phyloP scores from a whole-genome alignment of 1,140 invertebrate genomes.

The Bombus vancouverensis region DNA sequence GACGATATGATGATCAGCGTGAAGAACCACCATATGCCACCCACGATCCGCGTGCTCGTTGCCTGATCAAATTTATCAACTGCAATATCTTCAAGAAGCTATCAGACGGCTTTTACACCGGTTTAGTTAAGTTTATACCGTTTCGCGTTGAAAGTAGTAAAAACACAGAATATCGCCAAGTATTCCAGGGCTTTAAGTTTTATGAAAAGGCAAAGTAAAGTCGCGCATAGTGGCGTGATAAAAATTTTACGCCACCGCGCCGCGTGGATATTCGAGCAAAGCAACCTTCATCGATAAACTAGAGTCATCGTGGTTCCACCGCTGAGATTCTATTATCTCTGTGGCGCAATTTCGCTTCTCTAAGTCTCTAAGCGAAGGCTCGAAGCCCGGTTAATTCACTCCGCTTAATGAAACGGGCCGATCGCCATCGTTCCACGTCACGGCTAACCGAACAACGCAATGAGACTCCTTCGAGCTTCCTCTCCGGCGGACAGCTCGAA shows the following conservation, averaged over 20 bases:
- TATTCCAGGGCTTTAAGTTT: neutral
- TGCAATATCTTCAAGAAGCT: neutral
- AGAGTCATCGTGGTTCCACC: neutral
- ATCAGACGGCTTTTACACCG: too few relatives aligned
- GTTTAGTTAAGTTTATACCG: neutral
- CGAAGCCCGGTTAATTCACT: neutral
- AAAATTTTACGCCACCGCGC: neutral
- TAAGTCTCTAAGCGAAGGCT: neutral
- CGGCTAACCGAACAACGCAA: slow-evolving; percentile 1
- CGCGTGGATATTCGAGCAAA: too few relatives aligned
- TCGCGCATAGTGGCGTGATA: too few relatives aligned
- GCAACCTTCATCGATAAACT: neutral
- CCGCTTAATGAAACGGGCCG: slow-evolving; percentile 9
- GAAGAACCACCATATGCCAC: slow-evolving; percentile 95
- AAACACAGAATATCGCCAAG: neutral
- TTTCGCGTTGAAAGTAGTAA: neutral
- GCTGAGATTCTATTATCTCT: slow-evolving; percentile 20
- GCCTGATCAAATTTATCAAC: slow-evolving; percentile 79
- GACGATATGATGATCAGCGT: slow-evolving; percentile 94
- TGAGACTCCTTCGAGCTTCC: neutral
- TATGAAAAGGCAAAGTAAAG: neutral
- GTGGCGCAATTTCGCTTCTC: neutral
- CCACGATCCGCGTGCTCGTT: slow-evolving; percentile 89
- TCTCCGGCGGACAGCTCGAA: neutral
- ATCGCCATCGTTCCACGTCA: slow-evolving; percentile 23